Conservation (phyloP, 2,888 invertebrate genomes). For the Matsumyia berberina region DNA sequence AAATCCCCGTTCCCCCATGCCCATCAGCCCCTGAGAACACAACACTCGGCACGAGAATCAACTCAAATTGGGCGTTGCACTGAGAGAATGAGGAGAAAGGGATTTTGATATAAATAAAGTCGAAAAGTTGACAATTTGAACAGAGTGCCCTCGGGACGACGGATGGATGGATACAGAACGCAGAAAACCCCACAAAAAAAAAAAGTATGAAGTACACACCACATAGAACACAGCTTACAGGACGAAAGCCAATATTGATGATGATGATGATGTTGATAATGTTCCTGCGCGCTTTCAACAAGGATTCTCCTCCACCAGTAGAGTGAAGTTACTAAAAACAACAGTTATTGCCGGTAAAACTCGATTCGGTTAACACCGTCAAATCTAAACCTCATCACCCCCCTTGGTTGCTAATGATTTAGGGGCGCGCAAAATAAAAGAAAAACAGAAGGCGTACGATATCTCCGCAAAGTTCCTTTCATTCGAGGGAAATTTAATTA, state of each 20-base stretch:
- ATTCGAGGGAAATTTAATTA: slow-evolving; percentile 31
- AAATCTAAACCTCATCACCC: slow-evolving; percentile 20
- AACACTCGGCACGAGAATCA: slow-evolving; percentile 2
- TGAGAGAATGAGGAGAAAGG: slow-evolving; percentile 6
- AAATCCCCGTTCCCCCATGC: not conserved
- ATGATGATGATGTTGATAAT: slow-evolving; percentile 11
- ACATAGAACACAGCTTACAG: not conserved
- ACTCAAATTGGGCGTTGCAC: slow-evolving; percentile 37
- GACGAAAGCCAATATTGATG: not conserved
- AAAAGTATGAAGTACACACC: not conserved
- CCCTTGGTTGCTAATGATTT: slow-evolving; percentile 35
- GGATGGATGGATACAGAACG: slow-evolving; percentile 41
- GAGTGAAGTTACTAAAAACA: slow-evolving; percentile 26
- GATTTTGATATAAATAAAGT: slow-evolving; percentile 59
- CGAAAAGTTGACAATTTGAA: slow-evolving; percentile 73
- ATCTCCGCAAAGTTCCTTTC: not conserved
- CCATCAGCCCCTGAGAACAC: too few relatives aligned
- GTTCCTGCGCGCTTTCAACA: slow-evolving; percentile 32
- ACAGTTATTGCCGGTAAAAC: slow-evolving; percentile 42
- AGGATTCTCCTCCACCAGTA: not conserved
- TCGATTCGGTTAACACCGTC: slow-evolving; percentile 48
- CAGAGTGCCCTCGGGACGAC: slow-evolving; percentile 55
- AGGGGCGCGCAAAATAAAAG: slow-evolving; percentile 18
- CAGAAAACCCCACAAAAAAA: slow-evolving; percentile 47
- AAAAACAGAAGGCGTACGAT: not conserved